A percentile compares a stretch with the other conserved stretches of the same genome.
Conservation (phyloP, 2,797 vertebrate species). For the Poecilia wingei region DNA sequence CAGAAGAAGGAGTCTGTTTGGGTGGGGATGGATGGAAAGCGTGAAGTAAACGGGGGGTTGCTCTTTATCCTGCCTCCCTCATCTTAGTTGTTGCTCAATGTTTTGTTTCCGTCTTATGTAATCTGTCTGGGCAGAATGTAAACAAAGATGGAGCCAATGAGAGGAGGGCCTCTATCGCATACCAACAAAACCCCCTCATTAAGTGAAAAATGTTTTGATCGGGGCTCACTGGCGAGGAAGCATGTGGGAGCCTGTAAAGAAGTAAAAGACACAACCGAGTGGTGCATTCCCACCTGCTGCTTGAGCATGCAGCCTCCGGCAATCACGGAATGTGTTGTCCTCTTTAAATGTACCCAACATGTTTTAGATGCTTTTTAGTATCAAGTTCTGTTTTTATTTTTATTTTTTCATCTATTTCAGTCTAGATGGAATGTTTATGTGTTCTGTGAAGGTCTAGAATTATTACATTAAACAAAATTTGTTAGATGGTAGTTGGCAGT, state of each 20-base stretch:
- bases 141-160: conserved; percentile 57
- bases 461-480: not conserved
- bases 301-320: conserved; percentile 5
- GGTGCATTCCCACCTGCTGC: conserved; percentile 17
- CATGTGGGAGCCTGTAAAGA: conserved; percentile 6
- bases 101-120: conserved; percentile 69
- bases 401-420: not conserved
- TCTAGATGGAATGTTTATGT: not conserved
- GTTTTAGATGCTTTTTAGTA: not conserved
- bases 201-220: conserved; percentile 44
- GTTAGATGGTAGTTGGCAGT: not conserved
- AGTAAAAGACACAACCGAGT: conserved; percentile 1
- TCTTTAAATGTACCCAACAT: not conserved
- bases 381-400: not conserved
- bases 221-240: conserved; percentile 1
- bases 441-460: not conserved
- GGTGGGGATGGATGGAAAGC: conserved; percentile 24
- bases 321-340: not conserved
- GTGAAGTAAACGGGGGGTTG: conserved; percentile 33
- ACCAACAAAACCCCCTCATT: conserved; percentile 42
- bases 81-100: conserved; percentile 47
- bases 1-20: conserved; percentile 33
- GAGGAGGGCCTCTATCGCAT: conserved; percentile 35
- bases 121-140: conserved; percentile 68
- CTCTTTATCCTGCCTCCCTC: conserved; percentile 46